These are phyloP conservation scores for Neomonachus schauinslandi DNA, from an alignment of 2,113 vertebrate genomes.

Conservation along the genomic window DNA sequence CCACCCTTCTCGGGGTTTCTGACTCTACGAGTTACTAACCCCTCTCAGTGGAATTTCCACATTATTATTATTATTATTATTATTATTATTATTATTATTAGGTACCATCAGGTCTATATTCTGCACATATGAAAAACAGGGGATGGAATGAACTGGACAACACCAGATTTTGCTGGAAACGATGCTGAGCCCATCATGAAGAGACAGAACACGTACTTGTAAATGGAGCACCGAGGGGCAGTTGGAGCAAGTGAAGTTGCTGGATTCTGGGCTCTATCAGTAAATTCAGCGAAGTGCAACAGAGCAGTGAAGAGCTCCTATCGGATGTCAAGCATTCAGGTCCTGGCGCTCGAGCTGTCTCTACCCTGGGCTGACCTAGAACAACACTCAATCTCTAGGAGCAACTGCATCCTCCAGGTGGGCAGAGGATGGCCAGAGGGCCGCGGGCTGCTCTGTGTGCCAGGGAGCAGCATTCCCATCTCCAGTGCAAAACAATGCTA, in stretches of 20 bases:
- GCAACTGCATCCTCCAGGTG: neutral
- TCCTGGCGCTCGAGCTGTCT: neutral
- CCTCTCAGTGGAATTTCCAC: neutral
- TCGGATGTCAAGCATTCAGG: accelerated
- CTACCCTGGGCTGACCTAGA: accelerated
- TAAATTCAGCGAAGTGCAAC: neutral
- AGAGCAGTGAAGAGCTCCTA: neutral
- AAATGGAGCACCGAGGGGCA: neutral
- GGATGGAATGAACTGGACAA: neutral
- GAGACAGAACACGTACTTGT: neutral
- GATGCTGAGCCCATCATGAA: neutral
- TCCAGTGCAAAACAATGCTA: neutral
- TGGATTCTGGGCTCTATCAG: accelerated
- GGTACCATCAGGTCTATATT: neutral
- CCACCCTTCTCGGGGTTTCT: conserved; percentile 5
- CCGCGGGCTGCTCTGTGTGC: neutral
- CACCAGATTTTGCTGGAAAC: neutral
- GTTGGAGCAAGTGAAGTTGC: neutral
- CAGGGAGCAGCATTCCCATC: neutral
- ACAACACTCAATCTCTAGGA: neutral
- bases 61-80: neutral
- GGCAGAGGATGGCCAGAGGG: neutral
- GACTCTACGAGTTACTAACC: neutral
- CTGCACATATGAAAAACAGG: neutral
- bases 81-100: neutral